phyloP scores from a whole-genome alignment of 2,113 vertebrate species.

The Paramormyrops kingsleyae region DNA sequence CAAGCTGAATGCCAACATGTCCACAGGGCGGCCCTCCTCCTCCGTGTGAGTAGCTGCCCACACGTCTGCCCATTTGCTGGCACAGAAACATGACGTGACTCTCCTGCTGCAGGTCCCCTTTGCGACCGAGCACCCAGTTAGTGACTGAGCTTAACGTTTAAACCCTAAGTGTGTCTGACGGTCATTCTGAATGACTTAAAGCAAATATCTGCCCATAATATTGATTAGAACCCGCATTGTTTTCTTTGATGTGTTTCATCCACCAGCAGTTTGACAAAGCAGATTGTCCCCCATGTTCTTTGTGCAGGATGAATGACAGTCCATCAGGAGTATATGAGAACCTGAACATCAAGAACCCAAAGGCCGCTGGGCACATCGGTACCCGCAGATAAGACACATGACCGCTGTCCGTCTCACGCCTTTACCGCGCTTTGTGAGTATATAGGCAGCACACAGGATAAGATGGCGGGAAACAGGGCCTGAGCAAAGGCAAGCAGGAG shows the following conservation, averaged over 20 bases:
- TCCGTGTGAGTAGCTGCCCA: slow-evolving; percentile 56
- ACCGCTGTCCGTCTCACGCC: slow-evolving; percentile 9
- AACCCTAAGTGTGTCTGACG: background rate
- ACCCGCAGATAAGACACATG: slow-evolving; percentile 61
- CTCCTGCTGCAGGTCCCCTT: background rate
- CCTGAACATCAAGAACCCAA: slow-evolving; percentile 73
- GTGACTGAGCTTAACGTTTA: background rate
- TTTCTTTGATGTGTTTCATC: background rate
- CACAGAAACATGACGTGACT: background rate
- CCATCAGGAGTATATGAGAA: slow-evolving; percentile 78
- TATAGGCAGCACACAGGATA: background rate
- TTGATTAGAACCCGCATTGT: background rate
- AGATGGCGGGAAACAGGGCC: background rate
- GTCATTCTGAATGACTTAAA: background rate
- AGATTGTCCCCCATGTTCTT: background rate
- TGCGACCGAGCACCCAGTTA: background rate
- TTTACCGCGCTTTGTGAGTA: slow-evolving; percentile 52
- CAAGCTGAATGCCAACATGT: slow-evolving; percentile 56
- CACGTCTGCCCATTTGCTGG: background rate
- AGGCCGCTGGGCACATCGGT: slow-evolving; percentile 61
- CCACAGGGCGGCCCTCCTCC: slow-evolving; percentile 45
- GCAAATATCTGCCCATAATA: background rate
- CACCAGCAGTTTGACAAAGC: background rate
- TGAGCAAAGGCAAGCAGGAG: background rate
- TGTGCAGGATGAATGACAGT: slow-evolving; percentile 67